Percentiles rank a stretch among this genome's conserved stretches.
Conservation (phyloP, 1,140 invertebrate species). For the Heliconius congener region DNA sequence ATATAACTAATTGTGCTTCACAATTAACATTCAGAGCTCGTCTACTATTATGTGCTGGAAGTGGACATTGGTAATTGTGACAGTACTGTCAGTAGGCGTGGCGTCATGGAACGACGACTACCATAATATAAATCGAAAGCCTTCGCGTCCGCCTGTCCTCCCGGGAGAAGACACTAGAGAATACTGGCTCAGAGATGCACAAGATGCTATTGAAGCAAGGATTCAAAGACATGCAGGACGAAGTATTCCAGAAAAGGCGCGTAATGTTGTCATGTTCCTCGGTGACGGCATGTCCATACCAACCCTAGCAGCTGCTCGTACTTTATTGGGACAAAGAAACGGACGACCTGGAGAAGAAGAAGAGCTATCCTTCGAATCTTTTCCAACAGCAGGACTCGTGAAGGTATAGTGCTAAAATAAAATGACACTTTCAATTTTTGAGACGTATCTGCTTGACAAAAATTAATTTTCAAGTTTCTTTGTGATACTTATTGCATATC, state of each 20-base stretch:
- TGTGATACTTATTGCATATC: neutral
- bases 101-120: neutral
- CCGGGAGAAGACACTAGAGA: slow-evolving; percentile 4
- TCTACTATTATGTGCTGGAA: neutral
- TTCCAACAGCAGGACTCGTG: slow-evolving; percentile 27
- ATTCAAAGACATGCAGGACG: neutral
- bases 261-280: slow-evolving; percentile 33
- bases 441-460: no score
- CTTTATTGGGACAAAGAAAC: slow-evolving; percentile 29
- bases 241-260: slow-evolving; percentile 9
- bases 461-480: no score
- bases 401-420: slow-evolving; percentile 13
- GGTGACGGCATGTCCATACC: slow-evolving; percentile 37
- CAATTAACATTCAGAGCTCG: neutral
- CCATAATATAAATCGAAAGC: neutral
- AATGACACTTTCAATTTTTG: no score
- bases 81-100: neutral
- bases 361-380: slow-evolving; percentile 32
- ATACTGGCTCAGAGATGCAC: slow-evolving; percentile 27
- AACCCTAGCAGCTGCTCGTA: slow-evolving; percentile 33
- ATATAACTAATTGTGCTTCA: neutral
- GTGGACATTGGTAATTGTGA: slow-evolving; percentile 8
- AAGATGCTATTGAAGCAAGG: slow-evolving; percentile 17
- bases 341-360: slow-evolving; percentile 30
- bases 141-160: neutral